These are phyloP conservation scores for Dasypolia templi DNA, from an alignment of 2,888 invertebrate genomes.

Conservation along the genomic window DNA sequence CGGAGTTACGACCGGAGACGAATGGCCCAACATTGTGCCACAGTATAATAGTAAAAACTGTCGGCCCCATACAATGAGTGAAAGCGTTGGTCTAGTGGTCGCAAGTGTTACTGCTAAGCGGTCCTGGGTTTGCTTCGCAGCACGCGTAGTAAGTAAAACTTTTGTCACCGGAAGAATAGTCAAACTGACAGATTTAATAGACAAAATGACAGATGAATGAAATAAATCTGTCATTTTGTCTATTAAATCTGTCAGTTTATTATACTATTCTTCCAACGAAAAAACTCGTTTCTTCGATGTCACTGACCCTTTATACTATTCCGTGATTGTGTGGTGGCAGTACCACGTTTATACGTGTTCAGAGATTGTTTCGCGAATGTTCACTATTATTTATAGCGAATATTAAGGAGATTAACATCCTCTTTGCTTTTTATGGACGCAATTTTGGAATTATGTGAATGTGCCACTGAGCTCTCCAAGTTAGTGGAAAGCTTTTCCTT, in stretches of 20 bases:
- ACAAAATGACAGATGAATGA: too few relatives aligned
- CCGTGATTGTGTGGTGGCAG: background rate
- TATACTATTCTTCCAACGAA: too few relatives aligned
- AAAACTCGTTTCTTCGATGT: background rate
- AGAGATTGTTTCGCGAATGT: constrained; percentile 46
- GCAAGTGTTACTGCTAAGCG: background rate
- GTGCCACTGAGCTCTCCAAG: constrained; percentile 14
- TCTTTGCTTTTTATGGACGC: constrained; percentile 44
- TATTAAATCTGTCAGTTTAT: too few relatives aligned
- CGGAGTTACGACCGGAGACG: constrained; percentile 46
- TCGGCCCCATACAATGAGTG: background rate
- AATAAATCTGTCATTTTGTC: too few relatives aligned
- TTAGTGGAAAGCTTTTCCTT: constrained; percentile 29
- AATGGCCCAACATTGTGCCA: constrained; percentile 31
- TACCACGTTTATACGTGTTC: constrained; percentile 27
- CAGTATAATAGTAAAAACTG: background rate
- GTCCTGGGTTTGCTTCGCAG: background rate
- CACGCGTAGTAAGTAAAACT: too few relatives aligned
- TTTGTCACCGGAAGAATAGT: too few relatives aligned
- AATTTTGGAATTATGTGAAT: constrained; percentile 23
- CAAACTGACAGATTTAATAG: too few relatives aligned
- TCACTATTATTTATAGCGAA: constrained; percentile 34
- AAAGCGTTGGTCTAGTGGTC: background rate
- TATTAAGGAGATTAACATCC: constrained; percentile 25
- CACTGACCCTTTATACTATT: constrained; percentile 6